Conservation (phyloP, 2,113 vertebrate genomes). For the Marmota monax region DNA sequence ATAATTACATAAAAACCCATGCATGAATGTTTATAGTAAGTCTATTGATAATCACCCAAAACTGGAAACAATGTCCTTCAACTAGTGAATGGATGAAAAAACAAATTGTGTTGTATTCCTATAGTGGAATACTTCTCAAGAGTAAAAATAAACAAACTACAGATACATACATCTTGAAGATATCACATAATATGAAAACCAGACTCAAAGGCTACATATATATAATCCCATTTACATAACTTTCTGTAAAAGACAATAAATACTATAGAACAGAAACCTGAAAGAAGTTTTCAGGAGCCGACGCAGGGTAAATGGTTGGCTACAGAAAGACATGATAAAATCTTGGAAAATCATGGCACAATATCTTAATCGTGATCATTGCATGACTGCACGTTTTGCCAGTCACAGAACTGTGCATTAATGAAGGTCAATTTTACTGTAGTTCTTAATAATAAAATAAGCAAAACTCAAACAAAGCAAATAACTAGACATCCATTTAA, state of each 20-base stretch:
- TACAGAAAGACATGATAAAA: neutral
- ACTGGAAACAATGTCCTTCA: neutral
- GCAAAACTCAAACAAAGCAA: neutral
- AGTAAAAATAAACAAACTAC: neutral
- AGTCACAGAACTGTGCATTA: neutral
- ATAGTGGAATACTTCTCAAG: neutral
- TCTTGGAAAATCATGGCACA: neutral
- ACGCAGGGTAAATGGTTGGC: neutral
- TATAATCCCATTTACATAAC: neutral
- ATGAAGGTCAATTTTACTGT: neutral
- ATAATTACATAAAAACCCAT: neutral
- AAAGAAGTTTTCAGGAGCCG: neutral
- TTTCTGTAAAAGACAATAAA: neutral
- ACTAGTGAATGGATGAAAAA: neutral
- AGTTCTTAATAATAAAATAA: neutral
- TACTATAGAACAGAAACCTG: neutral
- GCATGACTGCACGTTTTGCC: neutral
- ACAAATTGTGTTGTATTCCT: neutral
- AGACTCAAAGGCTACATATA: neutral
- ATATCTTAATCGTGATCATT: neutral
- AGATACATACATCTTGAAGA: neutral
- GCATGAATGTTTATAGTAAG: neutral
- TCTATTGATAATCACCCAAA: neutral
- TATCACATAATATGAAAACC: neutral
- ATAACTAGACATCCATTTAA: neutral